phyloP scores from a whole-genome alignment of 2,888 invertebrate genomes.

The Lycophotia porphyrea region DNA sequence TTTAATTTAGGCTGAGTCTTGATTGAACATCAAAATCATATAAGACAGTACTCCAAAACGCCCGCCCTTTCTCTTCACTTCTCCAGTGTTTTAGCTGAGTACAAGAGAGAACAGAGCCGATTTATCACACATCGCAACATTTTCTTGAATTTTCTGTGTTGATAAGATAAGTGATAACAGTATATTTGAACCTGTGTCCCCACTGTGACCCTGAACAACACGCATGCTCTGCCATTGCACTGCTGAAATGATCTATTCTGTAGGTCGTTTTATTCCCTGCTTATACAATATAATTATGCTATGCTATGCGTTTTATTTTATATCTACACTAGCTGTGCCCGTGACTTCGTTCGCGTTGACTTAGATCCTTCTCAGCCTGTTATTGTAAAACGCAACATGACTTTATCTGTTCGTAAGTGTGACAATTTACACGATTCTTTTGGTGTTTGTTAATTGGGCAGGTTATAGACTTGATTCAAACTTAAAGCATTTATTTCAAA shows the following conservation, averaged over 20 bases:
- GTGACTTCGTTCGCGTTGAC: too few species aligned
- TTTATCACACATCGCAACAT: neutral
- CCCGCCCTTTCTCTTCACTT: neutral
- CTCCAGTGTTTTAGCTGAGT: neutral
- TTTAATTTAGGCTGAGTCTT: neutral
- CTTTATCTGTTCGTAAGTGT: too few species aligned
- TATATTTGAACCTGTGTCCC: constrained; percentile 2
- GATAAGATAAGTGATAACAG: neutral
- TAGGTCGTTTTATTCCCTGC: neutral
- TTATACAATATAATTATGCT: too few species aligned
- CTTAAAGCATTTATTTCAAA: too few species aligned
- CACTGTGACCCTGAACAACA: constrained; percentile 7
- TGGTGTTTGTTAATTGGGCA: too few species aligned
- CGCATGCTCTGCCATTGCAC: neutral
- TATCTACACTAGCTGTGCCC: too few species aligned
- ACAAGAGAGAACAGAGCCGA: too few species aligned
- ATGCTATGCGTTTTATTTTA: too few species aligned
- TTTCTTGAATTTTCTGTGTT: constrained; percentile 4
- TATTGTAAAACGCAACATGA: too few species aligned
- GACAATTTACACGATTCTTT: too few species aligned
- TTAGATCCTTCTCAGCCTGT: too few species aligned
- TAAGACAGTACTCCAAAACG: neutral
- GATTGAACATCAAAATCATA: neutral
- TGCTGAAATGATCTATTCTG: neutral
- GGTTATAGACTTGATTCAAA: too few species aligned